Evolutionary conservation across 1,140 invertebrate species (phyloP).

Genomic region (Pogonomyrmex barbatus): DNA sequence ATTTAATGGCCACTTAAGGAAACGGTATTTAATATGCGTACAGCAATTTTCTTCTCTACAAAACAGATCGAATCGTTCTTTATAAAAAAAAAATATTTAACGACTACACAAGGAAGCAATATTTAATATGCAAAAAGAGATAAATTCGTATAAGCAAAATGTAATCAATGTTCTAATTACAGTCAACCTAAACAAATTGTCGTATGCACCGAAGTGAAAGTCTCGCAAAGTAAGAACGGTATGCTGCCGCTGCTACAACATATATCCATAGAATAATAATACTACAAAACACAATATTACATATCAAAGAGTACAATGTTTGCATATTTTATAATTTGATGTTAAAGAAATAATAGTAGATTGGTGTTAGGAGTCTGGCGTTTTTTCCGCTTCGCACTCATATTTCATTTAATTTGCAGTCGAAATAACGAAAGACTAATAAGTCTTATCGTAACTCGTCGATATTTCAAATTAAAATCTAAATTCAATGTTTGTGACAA

Average conservation of each 20-base stretch:
- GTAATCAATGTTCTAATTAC: conserved; percentile 18
- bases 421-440: not conserved
- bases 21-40: not conserved
- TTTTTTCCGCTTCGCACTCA: not conserved
- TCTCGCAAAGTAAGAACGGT: not conserved
- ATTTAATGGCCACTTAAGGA: not conserved
- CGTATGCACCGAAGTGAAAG: conserved; percentile 5
- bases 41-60: conserved; percentile 87
- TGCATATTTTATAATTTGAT: not conserved
- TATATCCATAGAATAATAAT: conserved; percentile 7
- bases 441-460: not conserved
- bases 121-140: not conserved
- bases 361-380: not conserved
- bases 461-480: not conserved
- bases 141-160: not conserved
- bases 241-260: not conserved
- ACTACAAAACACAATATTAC: not conserved
- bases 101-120: not conserved
- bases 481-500: not conserved
- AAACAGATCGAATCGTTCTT: conserved; percentile 53
- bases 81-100: not conserved
- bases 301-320: not conserved
- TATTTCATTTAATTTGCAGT: not conserved
- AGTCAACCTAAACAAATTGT: conserved; percentile 2
- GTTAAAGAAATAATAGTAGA: not conserved